Evolutionary conservation across 2,888 invertebrate species (phyloP).

Genomic region (Papilio elwesi): DNA sequence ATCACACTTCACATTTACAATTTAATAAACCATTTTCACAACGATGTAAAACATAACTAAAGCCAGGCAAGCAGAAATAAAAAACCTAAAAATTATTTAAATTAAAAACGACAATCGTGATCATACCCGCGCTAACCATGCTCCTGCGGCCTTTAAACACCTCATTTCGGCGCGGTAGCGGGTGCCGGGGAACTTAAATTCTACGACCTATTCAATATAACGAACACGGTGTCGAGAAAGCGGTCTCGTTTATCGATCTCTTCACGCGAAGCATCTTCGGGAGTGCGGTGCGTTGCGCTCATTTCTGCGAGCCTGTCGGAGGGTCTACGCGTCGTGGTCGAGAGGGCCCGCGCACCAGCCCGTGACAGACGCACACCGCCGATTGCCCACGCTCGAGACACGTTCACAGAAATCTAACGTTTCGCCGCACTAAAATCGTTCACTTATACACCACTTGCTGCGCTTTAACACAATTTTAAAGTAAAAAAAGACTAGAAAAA

Average conservation of each 20-base stretch:
- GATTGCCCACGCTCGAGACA: slow-evolving; percentile 78
- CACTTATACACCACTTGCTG: slow-evolving; percentile 58
- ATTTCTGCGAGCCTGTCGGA: slow-evolving; percentile 75
- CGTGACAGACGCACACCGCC: slow-evolving; percentile 79
- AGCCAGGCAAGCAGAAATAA: slow-evolving; percentile 72
- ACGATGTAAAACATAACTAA: slow-evolving; percentile 53
- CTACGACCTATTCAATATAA: slow-evolving; percentile 68
- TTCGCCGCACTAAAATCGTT: slow-evolving; percentile 57
- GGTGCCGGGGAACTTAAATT: slow-evolving; percentile 50
- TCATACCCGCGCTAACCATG: slow-evolving; percentile 83
- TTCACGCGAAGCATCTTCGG: slow-evolving; percentile 68
- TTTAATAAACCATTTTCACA: not conserved
- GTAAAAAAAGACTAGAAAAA: slow-evolving; percentile 12
- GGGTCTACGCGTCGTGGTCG: slow-evolving; percentile 73
- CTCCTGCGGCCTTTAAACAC: slow-evolving; percentile 81
- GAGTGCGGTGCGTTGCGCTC: slow-evolving; percentile 67
- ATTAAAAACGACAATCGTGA: slow-evolving; percentile 71
- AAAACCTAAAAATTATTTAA: slow-evolving; percentile 73
- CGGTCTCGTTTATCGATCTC: slow-evolving; percentile 74
- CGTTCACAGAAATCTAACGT: slow-evolving; percentile 68
- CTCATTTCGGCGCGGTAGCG: slow-evolving; percentile 69
- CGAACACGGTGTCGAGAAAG: slow-evolving; percentile 71
- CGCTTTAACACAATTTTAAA: slow-evolving; percentile 47
- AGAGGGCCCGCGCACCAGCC: slow-evolving; percentile 79
- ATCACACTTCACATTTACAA: slow-evolving; percentile 19